phyloP scores from a whole-genome alignment of 2,113 vertebrate genomes.

The Casuarius casuarius region DNA sequence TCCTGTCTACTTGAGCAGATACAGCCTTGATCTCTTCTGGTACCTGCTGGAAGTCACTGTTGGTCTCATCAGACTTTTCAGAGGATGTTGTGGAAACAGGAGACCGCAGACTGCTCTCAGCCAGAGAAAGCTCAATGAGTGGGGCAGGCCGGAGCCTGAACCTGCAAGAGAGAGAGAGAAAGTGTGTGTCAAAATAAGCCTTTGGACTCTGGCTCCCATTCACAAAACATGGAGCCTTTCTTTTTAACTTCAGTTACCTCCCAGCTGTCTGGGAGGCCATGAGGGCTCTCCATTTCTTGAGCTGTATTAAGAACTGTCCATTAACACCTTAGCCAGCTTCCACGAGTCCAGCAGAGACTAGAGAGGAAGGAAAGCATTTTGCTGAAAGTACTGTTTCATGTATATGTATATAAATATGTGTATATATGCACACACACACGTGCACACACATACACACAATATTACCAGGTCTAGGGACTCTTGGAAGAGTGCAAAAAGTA shows the following conservation, averaged over 20 bases:
- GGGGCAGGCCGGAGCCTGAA: not conserved
- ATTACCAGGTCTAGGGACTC: not conserved
- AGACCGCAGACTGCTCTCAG: not conserved
- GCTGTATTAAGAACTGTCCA: not conserved
- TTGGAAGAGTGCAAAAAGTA: not conserved
- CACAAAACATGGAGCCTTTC: not conserved
- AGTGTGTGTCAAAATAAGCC: not conserved
- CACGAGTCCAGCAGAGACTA: not conserved
- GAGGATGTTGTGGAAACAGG: not conserved
- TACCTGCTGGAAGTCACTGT: not conserved
- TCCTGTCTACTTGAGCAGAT: not conserved
- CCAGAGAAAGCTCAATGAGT: not conserved
- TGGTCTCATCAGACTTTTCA: not conserved
- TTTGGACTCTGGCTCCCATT: not conserved
- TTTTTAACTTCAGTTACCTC: not conserved
- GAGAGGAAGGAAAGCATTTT: not conserved
- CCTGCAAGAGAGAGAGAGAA: rapidly evolving
- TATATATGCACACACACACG: too few relatives aligned
- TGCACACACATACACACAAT: not conserved
- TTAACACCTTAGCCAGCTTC: not conserved
- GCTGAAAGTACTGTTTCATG: not conserved
- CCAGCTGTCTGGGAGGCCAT: not conserved
- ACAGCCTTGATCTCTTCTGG: not conserved
- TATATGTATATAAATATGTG: not conserved
- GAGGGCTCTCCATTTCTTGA: not conserved